Conservation (phyloP, 2,797 vertebrate species). For the Girardinus metallicus region DNA sequence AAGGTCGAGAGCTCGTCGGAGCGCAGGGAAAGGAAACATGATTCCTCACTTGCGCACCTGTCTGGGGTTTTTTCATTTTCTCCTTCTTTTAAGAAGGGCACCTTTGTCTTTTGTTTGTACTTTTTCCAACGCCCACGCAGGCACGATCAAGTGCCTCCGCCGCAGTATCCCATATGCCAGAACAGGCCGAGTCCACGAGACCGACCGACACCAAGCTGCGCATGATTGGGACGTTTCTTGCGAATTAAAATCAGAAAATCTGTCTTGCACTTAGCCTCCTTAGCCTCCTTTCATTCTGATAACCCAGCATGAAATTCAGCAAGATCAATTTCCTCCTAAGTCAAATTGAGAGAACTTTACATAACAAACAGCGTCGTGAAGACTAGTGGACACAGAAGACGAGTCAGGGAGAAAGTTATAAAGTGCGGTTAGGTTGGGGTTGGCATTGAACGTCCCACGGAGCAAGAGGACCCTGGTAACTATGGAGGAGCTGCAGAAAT, state of each 20-base stretch:
- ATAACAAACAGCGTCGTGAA: background rate
- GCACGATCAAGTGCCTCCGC: conserved; percentile 40
- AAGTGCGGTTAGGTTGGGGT: background rate
- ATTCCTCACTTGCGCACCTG: conserved; percentile 63
- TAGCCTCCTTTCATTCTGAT: too few species aligned
- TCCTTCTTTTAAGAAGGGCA: conserved; percentile 42
- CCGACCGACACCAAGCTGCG: background rate
- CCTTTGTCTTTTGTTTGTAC: conserved; percentile 67
- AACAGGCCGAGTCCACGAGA: conserved; percentile 55
- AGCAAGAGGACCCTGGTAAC: background rate
- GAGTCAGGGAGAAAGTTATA: background rate
- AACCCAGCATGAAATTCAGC: background rate
- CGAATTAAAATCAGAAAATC: background rate
- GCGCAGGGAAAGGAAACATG: conserved; percentile 28
- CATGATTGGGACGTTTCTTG: background rate
- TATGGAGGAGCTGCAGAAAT: background rate
- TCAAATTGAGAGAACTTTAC: background rate
- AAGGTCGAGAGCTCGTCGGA: conserved; percentile 15
- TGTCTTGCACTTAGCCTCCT: background rate
- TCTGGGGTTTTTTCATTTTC: conserved; percentile 6
- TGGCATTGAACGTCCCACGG: background rate
- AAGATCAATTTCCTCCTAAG: background rate
- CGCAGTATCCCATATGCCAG: conserved; percentile 44
- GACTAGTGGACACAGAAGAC: background rate
- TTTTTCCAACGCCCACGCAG: conserved; percentile 61